Evolutionary conservation across 1,140 invertebrate species (phyloP), one percentile per base, ranked within the genome.

Genomic region (Brachionus rotundiformis): DNA sequence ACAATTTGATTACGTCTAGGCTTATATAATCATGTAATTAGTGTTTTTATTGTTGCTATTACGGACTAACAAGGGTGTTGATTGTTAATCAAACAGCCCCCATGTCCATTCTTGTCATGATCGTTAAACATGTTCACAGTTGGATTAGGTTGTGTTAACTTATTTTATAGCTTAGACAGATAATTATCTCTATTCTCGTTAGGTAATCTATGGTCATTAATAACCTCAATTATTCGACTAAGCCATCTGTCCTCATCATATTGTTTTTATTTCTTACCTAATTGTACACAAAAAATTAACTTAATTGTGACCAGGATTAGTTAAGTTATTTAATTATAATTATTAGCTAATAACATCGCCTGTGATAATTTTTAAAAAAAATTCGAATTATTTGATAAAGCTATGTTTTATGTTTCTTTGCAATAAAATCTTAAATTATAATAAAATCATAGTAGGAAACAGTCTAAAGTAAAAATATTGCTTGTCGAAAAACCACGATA

Each of bases 11-110:
- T 68, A 33, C 29, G 29, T 33, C 33, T 33, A 19, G 5, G 16
- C 13, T 68, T 68, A 36, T 19, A 36, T 39, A 68, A 68, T 68
- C 63, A 36, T 33, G 31, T 68, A 68, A 68, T 68, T 68, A 68
- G 29, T 68, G 31, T 39, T 68, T 33, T 61, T 54, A 25, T 54
- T 54, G n/a, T 54, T 54, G 23, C 19, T n/a, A 54, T 54, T 54
- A 19, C n/a, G 47, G 27, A 25, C 25, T 29, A 63, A 63, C 61
- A 63, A 63, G 25, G 61, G 47, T 54, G 47, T 54, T 54, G 47
- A 54, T 54, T 54, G 47, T 54, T 54, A 54, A 54, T 54, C 47
- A 54, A 54, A 54, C 47, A 54, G 47, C 19, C 1, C 47, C 47
- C 47, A 54, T 54, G 47, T 54, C 19, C 47, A 19, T 54, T 54